Evolutionary conservation across 2,797 vertebrate species (phyloP), one percentile per base, ranked within the genome.

Genomic region (Chiloscyllium punctatum): DNA sequence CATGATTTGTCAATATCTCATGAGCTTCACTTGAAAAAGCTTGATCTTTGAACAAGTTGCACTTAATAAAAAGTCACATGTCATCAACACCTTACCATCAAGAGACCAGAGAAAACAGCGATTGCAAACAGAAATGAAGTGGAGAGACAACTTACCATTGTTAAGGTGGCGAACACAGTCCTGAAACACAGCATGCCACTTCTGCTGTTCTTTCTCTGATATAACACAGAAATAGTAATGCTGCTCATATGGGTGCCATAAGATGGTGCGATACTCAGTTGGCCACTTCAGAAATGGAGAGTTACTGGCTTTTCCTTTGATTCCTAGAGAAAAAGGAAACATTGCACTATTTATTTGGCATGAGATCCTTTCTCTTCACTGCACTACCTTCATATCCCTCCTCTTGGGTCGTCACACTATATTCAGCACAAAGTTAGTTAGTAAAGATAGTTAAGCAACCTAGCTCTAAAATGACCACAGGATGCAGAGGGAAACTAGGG

Each of bases 221-320:
- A 98, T 98, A 96, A 99, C 98, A 0, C 98, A 99, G 97, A 99
- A 99, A 97, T 98, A 99, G 96, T 99, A 98, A 97, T 99, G 99
- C 0, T 98, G 98, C 0, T 98, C 98, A 0, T 98, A 99, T 0
- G 99, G 99, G 95, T 99, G 99, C 99, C 99, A 99, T 96, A 99
- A 98, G 97, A 99, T 98, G 96, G 99, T 98, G 0, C 98, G 98
- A 97, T 98, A 99, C 97, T 97, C 97, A 0, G 98, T 98, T 51
- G 98, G 98, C 96, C 98, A 98, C 97, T 98, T 99, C 96, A 99
- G 96, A 62, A 99, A 98, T 0, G 98, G 98, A 0, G 97, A 9
- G 0, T 91, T 97, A 90, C 98, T 97, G 0, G 97, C 97, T 96
- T 99, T 99, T 27, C 98, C 98, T 0, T 98, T 98, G 82, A 98